Evolutionary conservation across 2,888 invertebrate genomes (phyloP).

Genomic region (Tuberolachnus salignus): DNA sequence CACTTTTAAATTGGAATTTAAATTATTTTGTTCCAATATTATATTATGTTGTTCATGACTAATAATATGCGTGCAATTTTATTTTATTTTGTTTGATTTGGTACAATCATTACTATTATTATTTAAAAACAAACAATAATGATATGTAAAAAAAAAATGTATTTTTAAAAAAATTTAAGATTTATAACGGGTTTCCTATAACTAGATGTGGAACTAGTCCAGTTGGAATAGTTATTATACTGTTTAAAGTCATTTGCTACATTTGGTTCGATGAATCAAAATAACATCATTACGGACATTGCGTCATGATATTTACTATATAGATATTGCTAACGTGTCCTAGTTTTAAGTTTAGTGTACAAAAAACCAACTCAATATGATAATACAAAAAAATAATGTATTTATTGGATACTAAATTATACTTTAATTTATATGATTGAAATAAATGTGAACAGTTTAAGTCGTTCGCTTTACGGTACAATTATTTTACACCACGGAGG

Average conservation of each 20-base stretch:
- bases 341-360: neutral
- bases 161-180: neutral
- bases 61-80: too few relatives aligned
- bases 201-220: neutral
- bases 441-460: too few relatives aligned
- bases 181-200: neutral
- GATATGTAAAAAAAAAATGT: neutral
- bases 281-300: neutral
- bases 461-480: too few relatives aligned
- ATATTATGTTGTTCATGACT: too few relatives aligned
- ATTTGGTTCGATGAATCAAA: neutral
- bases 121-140: neutral
- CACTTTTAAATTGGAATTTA: too few relatives aligned
- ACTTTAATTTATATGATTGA: too few relatives aligned
- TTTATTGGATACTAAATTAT: neutral
- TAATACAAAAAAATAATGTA: neutral
- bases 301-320: conserved; percentile 3
- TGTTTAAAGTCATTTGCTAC: neutral
- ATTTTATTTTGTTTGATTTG: too few relatives aligned
- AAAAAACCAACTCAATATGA: neutral
- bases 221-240: neutral
- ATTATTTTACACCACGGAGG: too few relatives aligned
- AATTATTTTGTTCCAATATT: too few relatives aligned
- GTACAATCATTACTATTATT: neutral
- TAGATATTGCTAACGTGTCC: conserved; percentile 1